Conservation (phyloP, 2,888 invertebrate genomes). For the Zhuqinia jingwanae region DNA sequence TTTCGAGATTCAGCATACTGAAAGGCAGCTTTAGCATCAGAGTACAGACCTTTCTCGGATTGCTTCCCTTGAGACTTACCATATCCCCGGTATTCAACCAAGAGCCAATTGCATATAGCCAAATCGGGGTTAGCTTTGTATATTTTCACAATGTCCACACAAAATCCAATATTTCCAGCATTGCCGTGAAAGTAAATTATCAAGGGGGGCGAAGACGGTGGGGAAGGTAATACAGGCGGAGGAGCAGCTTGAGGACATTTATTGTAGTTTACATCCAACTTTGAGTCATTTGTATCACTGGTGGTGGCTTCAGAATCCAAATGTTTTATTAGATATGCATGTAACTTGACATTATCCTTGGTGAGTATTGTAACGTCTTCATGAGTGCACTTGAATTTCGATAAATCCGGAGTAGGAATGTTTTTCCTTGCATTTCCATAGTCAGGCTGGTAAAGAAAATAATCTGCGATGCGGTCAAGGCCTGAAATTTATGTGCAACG, state of each 20-base stretch:
- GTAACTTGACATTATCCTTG: conserved; percentile 88
- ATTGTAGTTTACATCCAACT: background rate
- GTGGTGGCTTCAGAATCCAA: conserved; percentile 84
- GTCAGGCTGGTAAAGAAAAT: conserved; percentile 93
- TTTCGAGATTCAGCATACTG: conserved; percentile 90
- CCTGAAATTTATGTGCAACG: background rate
- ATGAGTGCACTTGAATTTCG: conserved; percentile 81
- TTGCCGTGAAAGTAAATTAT: conserved; percentile 96
- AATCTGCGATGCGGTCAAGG: conserved; percentile 84
- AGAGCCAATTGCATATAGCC: conserved; percentile 90
- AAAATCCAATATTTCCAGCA: conserved; percentile 98
- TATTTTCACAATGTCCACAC: conserved; percentile 89
- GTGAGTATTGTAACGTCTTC: conserved; percentile 86
- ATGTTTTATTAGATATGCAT: conserved; percentile 89
- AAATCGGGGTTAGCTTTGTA: conserved; percentile 90
- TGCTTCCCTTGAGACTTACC: conserved; percentile 94
- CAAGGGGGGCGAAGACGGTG: conserved; percentile 85
- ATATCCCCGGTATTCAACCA: conserved; percentile 97
- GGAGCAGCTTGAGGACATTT: background rate
- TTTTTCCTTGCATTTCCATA: conserved; percentile 76
- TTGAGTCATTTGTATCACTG: background rate
- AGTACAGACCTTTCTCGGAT: conserved; percentile 91
- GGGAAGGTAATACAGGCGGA: background rate
- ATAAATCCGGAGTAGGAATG: background rate
- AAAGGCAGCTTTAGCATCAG: conserved; percentile 92